These are phyloP conservation scores for Mythimna loreyi DNA, from an alignment of 2,888 invertebrate genomes.

Conservation along the genomic window DNA sequence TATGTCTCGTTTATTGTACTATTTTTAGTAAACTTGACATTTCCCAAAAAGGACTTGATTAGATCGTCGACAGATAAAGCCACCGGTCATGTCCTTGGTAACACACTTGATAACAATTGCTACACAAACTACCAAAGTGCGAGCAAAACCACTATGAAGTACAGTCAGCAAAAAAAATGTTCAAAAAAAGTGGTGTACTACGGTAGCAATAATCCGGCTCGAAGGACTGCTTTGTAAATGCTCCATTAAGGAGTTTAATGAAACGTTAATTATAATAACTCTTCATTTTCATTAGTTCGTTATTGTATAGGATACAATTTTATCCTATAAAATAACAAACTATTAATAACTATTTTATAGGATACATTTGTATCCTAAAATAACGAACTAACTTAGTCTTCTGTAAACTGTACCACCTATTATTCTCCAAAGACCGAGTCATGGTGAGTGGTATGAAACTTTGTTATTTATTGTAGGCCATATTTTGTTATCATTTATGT, in stretches of 20 bases:
- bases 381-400: neutral
- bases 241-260: too few relatives aligned
- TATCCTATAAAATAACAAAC: too few relatives aligned
- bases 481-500: conserved; percentile 47
- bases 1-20: too few relatives aligned
- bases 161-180: conserved; percentile 2
- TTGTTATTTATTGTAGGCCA: conserved; percentile 32
- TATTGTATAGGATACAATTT: too few relatives aligned
- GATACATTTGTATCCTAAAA: too few relatives aligned
- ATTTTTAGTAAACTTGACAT: neutral
- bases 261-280: too few relatives aligned
- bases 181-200: neutral
- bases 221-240: neutral
- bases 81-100: conserved; percentile 23
- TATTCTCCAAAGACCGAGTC: conserved; percentile 18
- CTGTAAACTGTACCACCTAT: conserved; percentile 18
- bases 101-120: neutral
- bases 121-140: neutral
- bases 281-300: too few relatives aligned
- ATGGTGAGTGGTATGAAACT: conserved; percentile 16
- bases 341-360: too few relatives aligned
- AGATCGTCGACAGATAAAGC: neutral
- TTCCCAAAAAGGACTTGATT: neutral
- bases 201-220: neutral
- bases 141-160: neutral